A percentile compares a stretch with the other conserved stretches of the same genome.
Conservation (phyloP, 2,888 invertebrate genomes). For the Matsumyia berberina region DNA sequence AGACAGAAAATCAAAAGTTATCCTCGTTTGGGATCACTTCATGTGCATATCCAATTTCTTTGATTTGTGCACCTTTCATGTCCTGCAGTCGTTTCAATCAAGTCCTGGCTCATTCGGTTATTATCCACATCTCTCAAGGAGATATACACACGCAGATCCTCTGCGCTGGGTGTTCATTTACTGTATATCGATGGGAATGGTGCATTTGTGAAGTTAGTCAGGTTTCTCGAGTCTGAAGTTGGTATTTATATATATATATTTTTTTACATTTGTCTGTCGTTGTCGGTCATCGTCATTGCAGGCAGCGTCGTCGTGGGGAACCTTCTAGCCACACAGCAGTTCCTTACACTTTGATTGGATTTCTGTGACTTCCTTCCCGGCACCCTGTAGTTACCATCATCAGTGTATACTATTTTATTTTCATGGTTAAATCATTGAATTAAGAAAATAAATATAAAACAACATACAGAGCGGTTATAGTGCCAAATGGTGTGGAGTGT, state of each 20-base stretch:
- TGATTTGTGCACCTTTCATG: conserved; percentile 78
- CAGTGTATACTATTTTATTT: conserved; percentile 58
- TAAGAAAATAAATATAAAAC: conserved; percentile 61
- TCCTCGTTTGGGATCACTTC: conserved; percentile 73
- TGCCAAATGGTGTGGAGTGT: no score
- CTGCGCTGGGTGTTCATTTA: conserved; percentile 1
- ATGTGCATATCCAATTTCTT: conserved; percentile 78
- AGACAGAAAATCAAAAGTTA: conserved; percentile 42
- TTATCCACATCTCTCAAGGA: conserved; percentile 66
- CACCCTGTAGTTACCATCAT: conserved; percentile 15
- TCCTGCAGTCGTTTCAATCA: conserved; percentile 78
- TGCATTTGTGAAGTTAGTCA: conserved; percentile 53
- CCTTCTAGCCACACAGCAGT: conserved; percentile 49
- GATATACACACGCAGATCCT: conserved; percentile 68
- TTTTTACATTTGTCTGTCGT: conserved; percentile 53
- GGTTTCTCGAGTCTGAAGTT: conserved; percentile 52
- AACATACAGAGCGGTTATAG: no score
- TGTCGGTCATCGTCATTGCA: conserved; percentile 73
- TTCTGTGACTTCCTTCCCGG: conserved; percentile 12
- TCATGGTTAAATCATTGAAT: conserved; percentile 72
- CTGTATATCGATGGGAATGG: conserved; percentile 31
- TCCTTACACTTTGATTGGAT: conserved; percentile 74
- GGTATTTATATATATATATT: conserved; percentile 27
- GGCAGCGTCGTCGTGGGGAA: conserved; percentile 60
- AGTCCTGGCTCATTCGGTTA: conserved; percentile 76